Evolutionary conservation across 2,113 vertebrate species (phyloP).

Genomic region (Nesogale talazaci): DNA sequence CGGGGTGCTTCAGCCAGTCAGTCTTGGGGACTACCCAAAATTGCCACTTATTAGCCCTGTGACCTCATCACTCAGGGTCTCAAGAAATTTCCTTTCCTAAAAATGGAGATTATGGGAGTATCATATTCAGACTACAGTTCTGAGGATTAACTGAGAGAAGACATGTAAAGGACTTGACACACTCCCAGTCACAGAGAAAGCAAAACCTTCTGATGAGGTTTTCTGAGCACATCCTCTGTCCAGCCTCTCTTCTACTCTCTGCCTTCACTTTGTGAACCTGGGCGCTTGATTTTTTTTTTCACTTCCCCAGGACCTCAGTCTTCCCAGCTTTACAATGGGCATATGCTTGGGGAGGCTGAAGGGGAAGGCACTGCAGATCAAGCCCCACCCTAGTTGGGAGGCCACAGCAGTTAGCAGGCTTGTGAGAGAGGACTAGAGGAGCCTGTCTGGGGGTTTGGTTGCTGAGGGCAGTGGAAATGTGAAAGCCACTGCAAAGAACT

Average conservation of each 20-base stretch:
- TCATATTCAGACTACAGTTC: not conserved
- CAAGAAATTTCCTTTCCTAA: not conserved
- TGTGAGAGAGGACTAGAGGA: not conserved
- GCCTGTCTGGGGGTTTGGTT: not conserved
- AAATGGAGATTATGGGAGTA: not conserved
- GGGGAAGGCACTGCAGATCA: not conserved
- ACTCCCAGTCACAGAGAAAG: not conserved
- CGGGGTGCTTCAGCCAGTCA: not conserved
- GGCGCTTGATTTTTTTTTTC: not conserved
- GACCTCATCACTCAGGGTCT: not conserved
- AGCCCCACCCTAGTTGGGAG: not conserved
- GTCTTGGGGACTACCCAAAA: not conserved
- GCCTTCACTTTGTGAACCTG: not conserved
- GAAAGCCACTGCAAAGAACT: constrained; percentile 15
- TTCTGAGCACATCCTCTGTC: not conserved
- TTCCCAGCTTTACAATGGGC: not conserved
- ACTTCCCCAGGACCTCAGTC: not conserved
- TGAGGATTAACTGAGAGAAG: not conserved
- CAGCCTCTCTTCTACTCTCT: not conserved
- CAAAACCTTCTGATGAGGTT: not conserved
- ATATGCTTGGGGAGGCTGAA: not conserved
- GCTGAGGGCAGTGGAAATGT: not conserved
- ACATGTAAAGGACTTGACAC: not conserved
- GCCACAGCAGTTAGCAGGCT: not conserved
- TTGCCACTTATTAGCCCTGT: not conserved